phyloP scores from a whole-genome alignment of 2,888 invertebrate species.

The Drosophila pegasa region DNA sequence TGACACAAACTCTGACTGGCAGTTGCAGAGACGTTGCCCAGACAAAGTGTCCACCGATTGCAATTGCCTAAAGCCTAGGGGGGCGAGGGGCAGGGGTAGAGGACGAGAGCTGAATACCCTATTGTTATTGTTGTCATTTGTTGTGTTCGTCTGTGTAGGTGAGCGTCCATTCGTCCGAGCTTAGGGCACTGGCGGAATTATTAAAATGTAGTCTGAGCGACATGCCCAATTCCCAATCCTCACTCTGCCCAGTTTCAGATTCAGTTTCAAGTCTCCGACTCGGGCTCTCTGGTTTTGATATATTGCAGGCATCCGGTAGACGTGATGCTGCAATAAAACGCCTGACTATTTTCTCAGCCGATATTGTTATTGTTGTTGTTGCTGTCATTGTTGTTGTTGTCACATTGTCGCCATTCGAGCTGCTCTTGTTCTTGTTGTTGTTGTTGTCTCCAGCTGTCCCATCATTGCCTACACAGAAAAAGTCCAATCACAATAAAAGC shows the following conservation, averaged over 20 bases:
- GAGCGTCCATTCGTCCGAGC: conserved; percentile 42
- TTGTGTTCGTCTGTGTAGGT: conserved; percentile 64
- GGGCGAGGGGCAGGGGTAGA: too few relatives aligned
- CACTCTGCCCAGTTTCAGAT: conserved; percentile 23
- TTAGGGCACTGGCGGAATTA: conserved; percentile 68
- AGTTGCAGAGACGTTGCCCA: conserved; percentile 37
- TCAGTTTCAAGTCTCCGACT: conserved; percentile 18
- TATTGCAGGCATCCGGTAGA: conserved; percentile 80
- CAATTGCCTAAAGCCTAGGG: conserved; percentile 58
- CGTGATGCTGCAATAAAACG: conserved; percentile 79
- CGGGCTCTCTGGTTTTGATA: conserved; percentile 55
- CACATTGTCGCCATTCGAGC: conserved; percentile 64
- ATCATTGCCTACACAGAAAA: conserved; percentile 67
- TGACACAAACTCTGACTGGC: conserved; percentile 46
- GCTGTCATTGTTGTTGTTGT: conserved; percentile 68
- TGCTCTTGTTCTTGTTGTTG: conserved; percentile 30
- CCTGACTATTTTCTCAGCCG: conserved; percentile 57
- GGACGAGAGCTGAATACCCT: conserved; percentile 22
- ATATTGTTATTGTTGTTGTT: conserved; percentile 26
- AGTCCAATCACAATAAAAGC: conserved; percentile 65
- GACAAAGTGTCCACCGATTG: conserved; percentile 59
- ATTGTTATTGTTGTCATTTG: conserved; percentile 74
- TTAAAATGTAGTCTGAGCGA: conserved; percentile 61
- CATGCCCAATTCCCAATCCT: conserved; percentile 46
- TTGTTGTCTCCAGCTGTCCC: conserved; percentile 36